Percentiles rank a stretch among this genome's conserved stretches.
Evolutionary conservation across 2,797 vertebrate genomes (phyloP).

Genomic region (Acrossocheilus fasciatus): DNA sequence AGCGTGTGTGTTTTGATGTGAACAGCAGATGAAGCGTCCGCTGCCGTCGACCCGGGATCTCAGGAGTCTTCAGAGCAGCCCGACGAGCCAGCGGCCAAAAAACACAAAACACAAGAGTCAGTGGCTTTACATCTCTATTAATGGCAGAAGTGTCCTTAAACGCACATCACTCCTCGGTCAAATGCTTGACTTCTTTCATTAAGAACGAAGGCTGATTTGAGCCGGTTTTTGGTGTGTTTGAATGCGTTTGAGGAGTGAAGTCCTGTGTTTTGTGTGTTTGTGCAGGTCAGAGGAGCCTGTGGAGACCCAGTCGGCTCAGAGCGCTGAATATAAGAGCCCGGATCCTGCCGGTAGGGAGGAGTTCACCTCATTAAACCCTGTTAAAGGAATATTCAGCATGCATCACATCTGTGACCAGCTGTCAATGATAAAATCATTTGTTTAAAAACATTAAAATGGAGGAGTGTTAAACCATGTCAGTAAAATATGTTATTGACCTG

Average conservation of each 20-base stretch:
- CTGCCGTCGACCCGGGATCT: constrained; percentile 50
- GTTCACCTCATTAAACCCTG: not conserved
- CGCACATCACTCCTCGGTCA: not conserved
- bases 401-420: not conserved
- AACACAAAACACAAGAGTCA: constrained; percentile 67
- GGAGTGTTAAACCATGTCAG: not conserved
- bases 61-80: constrained; percentile 65
- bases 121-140: not conserved
- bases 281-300: constrained; percentile 67
- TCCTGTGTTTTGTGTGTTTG: not conserved
- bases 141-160: not conserved
- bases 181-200: not conserved
- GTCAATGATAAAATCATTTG: not conserved
- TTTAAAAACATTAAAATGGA: no score
- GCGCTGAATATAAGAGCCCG: constrained; percentile 59
- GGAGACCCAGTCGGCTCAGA: constrained; percentile 40
- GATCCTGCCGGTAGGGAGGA: constrained; percentile 68
- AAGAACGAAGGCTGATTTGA: not conserved
- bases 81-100: constrained; percentile 76
- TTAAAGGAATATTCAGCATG: not conserved
- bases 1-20: not conserved
- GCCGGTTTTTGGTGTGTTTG: not conserved
- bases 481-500: no score
- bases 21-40: constrained; percentile 63
- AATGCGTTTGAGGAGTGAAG: not conserved